These are phyloP conservation scores for Caenorhabditis sp. DNA, from an alignment of 2,888 invertebrate genomes.

Conservation along the genomic window DNA sequence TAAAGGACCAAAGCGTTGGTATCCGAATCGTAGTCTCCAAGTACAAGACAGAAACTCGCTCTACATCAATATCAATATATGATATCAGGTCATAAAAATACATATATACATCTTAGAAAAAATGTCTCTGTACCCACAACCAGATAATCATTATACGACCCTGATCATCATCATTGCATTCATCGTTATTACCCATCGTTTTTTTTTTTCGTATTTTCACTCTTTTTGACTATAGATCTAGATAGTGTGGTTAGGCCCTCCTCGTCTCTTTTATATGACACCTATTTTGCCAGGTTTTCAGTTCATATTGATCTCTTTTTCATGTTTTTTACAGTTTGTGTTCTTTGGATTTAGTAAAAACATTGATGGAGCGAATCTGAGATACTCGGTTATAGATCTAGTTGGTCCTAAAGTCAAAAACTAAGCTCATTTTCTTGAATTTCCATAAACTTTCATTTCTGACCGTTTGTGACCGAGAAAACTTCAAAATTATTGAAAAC, in stretches of 20 bases:
- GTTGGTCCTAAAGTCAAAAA: neutral
- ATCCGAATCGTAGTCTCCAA: too few relatives aligned
- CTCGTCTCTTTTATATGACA: neutral
- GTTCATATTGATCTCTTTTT: conserved; percentile 1
- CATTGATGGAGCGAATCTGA: too few relatives aligned
- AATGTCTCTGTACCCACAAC: too few relatives aligned
- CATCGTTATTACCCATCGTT: neutral
- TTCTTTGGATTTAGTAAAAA: too few relatives aligned
- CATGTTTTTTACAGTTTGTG: too few relatives aligned
- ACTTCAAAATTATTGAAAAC: too few relatives aligned
- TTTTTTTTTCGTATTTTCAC: neutral
- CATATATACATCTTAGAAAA: too few relatives aligned
- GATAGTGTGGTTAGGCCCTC: neutral
- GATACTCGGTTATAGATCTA: neutral
- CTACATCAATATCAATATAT: conserved; percentile 45
- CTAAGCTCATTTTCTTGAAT: too few relatives aligned
- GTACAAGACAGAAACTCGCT: conserved; percentile 57
- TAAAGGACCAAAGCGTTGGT: too few relatives aligned
- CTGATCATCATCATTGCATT: neutral
- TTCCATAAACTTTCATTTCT: neutral
- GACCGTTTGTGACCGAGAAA: neutral
- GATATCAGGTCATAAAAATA: too few relatives aligned
- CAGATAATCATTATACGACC: too few relatives aligned
- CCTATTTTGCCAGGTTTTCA: neutral
- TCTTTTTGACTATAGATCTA: neutral